Percentiles rank a stretch among this genome's conserved stretches.
Conservation (phyloP, 2,888 invertebrate species). For the Parelbella ahira region DNA sequence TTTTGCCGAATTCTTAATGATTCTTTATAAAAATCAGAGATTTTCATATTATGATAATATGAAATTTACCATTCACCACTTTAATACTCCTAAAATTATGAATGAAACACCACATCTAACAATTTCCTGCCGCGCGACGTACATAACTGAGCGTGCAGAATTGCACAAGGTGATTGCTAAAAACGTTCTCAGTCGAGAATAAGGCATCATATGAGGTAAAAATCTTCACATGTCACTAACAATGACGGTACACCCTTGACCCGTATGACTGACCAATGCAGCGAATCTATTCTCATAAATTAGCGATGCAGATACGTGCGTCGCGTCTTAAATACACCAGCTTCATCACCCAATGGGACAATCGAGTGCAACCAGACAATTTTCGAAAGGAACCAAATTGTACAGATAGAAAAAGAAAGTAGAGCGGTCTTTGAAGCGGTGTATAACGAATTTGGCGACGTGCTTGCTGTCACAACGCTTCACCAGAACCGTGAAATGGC, state of each 20-base stretch:
- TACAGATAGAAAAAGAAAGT: slow-evolving; percentile 35
- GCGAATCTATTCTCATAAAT: slow-evolving; percentile 32
- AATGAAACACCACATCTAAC: slow-evolving; percentile 13
- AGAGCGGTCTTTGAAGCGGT: slow-evolving; percentile 28
- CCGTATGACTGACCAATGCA: slow-evolving; percentile 36
- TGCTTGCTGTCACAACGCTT: slow-evolving; percentile 17
- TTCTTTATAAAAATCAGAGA: no score
- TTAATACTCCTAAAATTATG: no score
- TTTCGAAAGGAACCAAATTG: slow-evolving; percentile 30
- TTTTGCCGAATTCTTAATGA: no score
- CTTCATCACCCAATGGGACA: slow-evolving; percentile 33
- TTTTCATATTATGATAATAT: no score
- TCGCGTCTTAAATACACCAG: slow-evolving; percentile 24
- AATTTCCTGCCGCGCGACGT: slow-evolving; percentile 15
- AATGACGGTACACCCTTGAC: slow-evolving; percentile 38
- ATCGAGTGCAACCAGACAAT: slow-evolving; percentile 40
- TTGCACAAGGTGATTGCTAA: slow-evolving; percentile 17
- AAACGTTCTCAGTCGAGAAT: slow-evolving; percentile 20
- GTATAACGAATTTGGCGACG: slow-evolving; percentile 27
- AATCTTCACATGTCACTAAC: slow-evolving; percentile 18
- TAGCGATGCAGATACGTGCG: slow-evolving; percentile 42
- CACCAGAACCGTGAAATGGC: slow-evolving; percentile 11
- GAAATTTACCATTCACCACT: no score
- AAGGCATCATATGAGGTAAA: slow-evolving; percentile 17
- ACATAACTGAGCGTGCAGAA: slow-evolving; percentile 21